phyloP scores from a whole-genome alignment of 2,113 vertebrate species.

The Nyctibius bracteatus region DNA sequence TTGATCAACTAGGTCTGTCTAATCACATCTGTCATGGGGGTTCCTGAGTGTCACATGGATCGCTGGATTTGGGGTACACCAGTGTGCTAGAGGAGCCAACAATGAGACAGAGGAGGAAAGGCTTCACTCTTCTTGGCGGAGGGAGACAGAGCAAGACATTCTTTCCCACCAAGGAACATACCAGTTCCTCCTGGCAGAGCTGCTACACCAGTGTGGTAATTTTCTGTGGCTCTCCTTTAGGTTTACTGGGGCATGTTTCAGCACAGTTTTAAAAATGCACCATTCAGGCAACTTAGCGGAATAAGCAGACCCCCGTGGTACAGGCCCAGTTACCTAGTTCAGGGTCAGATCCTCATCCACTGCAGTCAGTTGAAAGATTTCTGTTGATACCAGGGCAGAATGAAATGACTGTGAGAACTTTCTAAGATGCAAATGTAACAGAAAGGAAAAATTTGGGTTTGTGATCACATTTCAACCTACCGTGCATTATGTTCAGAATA shows the following conservation, averaged over 20 bases:
- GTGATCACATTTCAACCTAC: neutral
- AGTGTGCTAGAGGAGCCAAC: neutral
- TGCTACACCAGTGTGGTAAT: rapidly evolving
- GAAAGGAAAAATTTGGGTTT: neutral
- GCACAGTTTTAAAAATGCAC: neutral
- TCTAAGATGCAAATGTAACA: neutral
- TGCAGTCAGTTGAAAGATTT: neutral
- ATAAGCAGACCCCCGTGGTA: neutral
- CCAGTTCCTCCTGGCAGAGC: neutral
- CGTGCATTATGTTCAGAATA: neutral
- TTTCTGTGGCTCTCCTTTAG: neutral
- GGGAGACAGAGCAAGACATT: neutral
- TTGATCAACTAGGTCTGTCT: neutral
- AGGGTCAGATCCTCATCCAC: neutral
- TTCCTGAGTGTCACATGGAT: neutral
- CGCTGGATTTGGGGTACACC: neutral
- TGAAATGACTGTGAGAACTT: neutral
- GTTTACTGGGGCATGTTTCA: neutral
- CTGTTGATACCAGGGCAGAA: neutral
- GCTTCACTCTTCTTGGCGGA: neutral
- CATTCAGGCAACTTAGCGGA: neutral
- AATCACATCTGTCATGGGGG: neutral
- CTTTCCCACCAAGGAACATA: neutral
- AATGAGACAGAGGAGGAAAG: neutral
- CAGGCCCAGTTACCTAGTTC: neutral